Base-by-base conservation (phyloP, 2,888 invertebrate genomes). In the Drosophila prostipennis region DNA sequence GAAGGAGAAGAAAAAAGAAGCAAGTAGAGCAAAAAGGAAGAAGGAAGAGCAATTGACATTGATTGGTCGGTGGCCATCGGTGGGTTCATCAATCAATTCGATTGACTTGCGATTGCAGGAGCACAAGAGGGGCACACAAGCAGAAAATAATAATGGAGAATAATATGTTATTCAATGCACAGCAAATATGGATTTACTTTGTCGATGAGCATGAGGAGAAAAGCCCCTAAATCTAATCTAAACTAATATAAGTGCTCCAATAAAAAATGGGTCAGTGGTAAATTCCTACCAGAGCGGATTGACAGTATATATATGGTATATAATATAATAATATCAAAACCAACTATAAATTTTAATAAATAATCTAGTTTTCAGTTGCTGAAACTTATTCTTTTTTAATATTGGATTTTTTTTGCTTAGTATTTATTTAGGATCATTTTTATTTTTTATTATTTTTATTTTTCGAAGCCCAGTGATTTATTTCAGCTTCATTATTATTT, bases 41-140 rank as follows among this genome's bases (percentile, higher is more conserved):
- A 39, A 32, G 60, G 59, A 23, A 14, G 11, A n/a, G 60, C 39
- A 39, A 59, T n/a, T 46, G 61, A 61, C 61, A 61, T 48, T 61
- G 61, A 61, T 61, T 39, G 61, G 61, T 61, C 61, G 61, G 39
- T 48, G 60, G 60, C 61, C 61, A 61, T 34, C 39, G 61, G 39
- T 48, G 61, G 60, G 60, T 48, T 61, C 61, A 60, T 61, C 61
- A 60, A 61, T 61, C 61, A 61, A 61, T 48, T 61, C 61, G 61
- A 61, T 61, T 61, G 61, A 61, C 61, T 60, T 8, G 60, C 61
- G 61, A 61, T 16, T 48, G 34, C 19, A 26, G 60, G 26, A 19
- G 64, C 36, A 23, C 5, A 14, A 23, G 10, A 54, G 43, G 43
- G 55, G 32, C 57, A 54, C 59, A 48, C 26, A 40, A 48, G 39